Conservation (phyloP, 2,797 vertebrate species). For the Tenualosa ilisha region DNA sequence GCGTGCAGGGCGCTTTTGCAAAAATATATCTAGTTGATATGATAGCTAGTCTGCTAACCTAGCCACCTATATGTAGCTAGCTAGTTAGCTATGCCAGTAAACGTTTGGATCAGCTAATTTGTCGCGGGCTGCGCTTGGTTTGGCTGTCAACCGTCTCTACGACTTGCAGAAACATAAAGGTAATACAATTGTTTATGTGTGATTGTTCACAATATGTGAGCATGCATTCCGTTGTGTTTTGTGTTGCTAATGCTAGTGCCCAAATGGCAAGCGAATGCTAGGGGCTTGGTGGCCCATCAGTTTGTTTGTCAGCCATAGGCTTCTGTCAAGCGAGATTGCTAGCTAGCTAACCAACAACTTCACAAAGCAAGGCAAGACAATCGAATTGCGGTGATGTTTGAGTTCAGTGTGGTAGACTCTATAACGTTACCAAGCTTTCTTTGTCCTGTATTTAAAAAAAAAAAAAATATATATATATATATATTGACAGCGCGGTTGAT, state of each 20-base stretch:
- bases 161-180: constrained; percentile 18
- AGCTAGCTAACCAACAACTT: constrained; percentile 21
- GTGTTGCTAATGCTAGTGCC: constrained; percentile 6
- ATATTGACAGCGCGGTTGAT: not conserved
- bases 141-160: not conserved
- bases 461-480: too few species aligned
- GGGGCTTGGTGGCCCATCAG: constrained; percentile 18
- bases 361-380: constrained; percentile 24
- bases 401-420: not conserved
- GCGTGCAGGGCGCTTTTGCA: constrained; percentile 11
- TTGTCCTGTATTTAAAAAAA: constrained; percentile 5
- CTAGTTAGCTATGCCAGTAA: constrained; percentile 17
- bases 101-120: constrained; percentile 23
- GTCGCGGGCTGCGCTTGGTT: constrained; percentile 10
- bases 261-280: constrained; percentile 13
- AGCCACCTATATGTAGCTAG: constrained; percentile 21
- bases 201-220: not conserved
- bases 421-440: not conserved
- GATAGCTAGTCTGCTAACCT: constrained; percentile 17
- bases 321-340: constrained; percentile 6
- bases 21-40: constrained; percentile 18
- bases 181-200: not conserved
- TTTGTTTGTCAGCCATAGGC: constrained; percentile 7
- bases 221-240: not conserved
- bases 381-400: not conserved